phyloP scores from a whole-genome alignment of 2,113 vertebrate species.

The Carettochelys insculpta region DNA sequence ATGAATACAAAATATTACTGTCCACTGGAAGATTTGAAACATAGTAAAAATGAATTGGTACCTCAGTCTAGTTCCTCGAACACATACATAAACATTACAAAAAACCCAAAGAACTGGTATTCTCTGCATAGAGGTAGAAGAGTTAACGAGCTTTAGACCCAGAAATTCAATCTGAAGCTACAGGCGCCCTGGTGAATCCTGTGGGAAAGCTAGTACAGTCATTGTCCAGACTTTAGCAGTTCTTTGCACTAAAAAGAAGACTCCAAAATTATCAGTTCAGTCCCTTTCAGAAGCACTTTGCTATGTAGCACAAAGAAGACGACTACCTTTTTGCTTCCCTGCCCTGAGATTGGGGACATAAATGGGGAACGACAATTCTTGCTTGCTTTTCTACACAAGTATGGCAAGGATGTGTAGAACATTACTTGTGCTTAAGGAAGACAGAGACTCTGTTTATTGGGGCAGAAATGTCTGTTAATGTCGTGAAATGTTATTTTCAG shows the following conservation, averaged over 20 bases:
- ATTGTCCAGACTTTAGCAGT: background rate
- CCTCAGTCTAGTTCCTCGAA: background rate
- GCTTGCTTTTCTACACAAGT: background rate
- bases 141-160: background rate
- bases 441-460: slow-evolving; percentile 56
- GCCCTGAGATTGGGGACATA: slow-evolving; percentile 20
- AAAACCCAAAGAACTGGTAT: background rate
- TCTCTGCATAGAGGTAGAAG: background rate
- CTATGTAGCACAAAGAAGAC: background rate
- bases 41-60: background rate
- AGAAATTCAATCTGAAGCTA: background rate
- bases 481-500: slow-evolving; percentile 36
- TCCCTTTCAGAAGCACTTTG: background rate
- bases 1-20: fast-evolving
- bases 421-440: slow-evolving; percentile 59
- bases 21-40: background rate
- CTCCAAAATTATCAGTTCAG: background rate
- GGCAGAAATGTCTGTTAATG: slow-evolving; percentile 45
- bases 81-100: background rate
- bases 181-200: background rate
- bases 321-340: background rate
- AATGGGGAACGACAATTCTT: background rate
- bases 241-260: background rate
- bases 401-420: slow-evolving; percentile 11
- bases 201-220: background rate